A percentile compares a stretch with the other conserved stretches of the same genome.
phyloP scores from a whole-genome alignment of 2,113 vertebrate genomes.

The Chiloscyllium plagiosum region DNA sequence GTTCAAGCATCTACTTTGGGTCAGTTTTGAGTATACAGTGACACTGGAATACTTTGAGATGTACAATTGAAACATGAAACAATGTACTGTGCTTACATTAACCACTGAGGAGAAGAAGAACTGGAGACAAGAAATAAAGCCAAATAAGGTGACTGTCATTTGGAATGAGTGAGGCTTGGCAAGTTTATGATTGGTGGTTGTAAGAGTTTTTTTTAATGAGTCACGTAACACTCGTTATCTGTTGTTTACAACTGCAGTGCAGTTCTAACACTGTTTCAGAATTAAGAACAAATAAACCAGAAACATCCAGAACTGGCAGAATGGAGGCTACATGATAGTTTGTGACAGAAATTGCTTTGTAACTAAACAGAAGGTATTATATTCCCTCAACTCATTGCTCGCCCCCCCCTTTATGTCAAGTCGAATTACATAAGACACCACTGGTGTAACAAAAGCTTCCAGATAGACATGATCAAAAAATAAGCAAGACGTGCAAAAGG shows the following conservation, averaged over 20 bases:
- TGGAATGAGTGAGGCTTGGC: background rate
- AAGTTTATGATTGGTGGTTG: background rate
- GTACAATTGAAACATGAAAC: background rate
- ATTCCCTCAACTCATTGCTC: background rate
- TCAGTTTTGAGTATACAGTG: background rate
- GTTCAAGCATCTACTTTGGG: background rate
- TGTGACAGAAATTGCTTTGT: background rate
- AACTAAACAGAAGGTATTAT: background rate
- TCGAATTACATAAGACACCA: background rate
- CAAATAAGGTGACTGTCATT: background rate
- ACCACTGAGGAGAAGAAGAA: background rate
- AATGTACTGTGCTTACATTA: background rate
- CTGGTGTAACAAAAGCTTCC: background rate
- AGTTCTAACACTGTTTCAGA: background rate
- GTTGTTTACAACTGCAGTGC: background rate
- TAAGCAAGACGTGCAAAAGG: background rate
- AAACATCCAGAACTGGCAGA: background rate
- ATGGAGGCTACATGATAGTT: background rate
- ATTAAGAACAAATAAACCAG: background rate
- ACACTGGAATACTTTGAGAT: background rate
- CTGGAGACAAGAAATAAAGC: background rate
- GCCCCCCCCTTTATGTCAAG: background rate
- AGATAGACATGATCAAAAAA: background rate
- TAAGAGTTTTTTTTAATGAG: background rate
- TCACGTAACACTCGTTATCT: background rate